A percentile compares a stretch with the other conserved stretches of the same genome.
phyloP scores from a whole-genome alignment of 2,888 invertebrate genomes.

The Himalopsyche anomala region DNA sequence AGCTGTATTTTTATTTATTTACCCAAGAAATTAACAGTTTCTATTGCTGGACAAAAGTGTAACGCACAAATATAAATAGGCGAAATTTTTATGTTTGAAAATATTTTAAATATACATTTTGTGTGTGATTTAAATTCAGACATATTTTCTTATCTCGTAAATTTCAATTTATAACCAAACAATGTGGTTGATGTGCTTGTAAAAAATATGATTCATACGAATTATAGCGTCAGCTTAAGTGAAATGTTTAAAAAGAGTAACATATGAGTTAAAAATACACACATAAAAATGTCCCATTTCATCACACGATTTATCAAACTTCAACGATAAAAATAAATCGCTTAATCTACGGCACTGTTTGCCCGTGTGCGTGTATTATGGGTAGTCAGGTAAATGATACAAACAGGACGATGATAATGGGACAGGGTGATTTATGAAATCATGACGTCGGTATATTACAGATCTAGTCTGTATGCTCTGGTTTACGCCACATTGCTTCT shows the following conservation, averaged over 20 bases:
- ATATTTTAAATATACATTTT: too few species aligned
- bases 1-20: too few species aligned
- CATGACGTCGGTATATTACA: conserved; percentile 61
- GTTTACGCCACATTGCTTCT: conserved; percentile 37
- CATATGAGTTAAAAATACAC: conserved; percentile 23
- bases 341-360: conserved; percentile 38
- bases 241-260: conserved; percentile 13
- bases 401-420: conserved; percentile 65
- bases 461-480: conserved; percentile 29
- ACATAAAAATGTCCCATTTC: conserved; percentile 27
- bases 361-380: conserved; percentile 44
- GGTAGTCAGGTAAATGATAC: conserved; percentile 64
- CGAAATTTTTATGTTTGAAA: too few species aligned
- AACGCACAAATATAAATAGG: too few species aligned
- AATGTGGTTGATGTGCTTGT: not conserved
- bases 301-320: conserved; percentile 37
- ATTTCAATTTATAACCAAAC: too few species aligned
- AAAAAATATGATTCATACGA: not conserved
- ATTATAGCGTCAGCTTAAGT: not conserved
- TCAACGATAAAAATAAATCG: conserved; percentile 27
- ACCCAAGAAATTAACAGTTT: too few species aligned
- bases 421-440: conserved; percentile 65
- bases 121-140: too few species aligned
- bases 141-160: too few species aligned
- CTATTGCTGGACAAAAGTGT: too few species aligned